These are phyloP conservation scores for Catocala fraxini DNA, from an alignment of 2,888 invertebrate genomes.

Conservation along the genomic window DNA sequence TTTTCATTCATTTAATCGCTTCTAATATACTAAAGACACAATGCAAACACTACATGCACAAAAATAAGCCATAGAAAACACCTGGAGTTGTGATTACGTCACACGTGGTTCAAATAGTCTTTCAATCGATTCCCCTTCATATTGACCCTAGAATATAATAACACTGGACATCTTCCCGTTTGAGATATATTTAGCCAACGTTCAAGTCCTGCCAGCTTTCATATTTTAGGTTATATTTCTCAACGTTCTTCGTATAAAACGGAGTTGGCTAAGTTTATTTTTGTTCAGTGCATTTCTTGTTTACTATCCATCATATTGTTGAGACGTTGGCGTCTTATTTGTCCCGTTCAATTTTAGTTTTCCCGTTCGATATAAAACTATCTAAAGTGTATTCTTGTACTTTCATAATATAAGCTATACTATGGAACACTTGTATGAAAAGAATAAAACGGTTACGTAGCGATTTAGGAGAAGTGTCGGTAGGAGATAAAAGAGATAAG, in stretches of 20 bases:
- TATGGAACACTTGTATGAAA: no score
- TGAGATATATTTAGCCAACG: slow-evolving; percentile 68
- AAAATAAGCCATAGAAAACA: not conserved
- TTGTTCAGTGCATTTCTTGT: slow-evolving; percentile 75
- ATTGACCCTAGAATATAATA: slow-evolving; percentile 24
- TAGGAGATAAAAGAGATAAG: no score
- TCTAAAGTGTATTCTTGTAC: slow-evolving; percentile 11
- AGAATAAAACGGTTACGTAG: no score
- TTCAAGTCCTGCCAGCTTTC: slow-evolving; percentile 62
- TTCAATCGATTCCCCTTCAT: slow-evolving; percentile 24
- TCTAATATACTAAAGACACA: not conserved
- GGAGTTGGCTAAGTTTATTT: slow-evolving; percentile 75
- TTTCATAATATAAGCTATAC: no score
- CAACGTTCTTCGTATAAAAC: slow-evolving; percentile 64
- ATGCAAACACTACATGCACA: not conserved
- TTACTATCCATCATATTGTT: slow-evolving; percentile 79
- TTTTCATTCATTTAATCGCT: no score
- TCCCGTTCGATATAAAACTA: slow-evolving; percentile 53
- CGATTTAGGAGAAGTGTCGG: no score
- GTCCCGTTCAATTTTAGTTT: slow-evolving; percentile 69
- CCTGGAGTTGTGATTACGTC: slow-evolving; percentile 9
- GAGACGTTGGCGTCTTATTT: slow-evolving; percentile 66
- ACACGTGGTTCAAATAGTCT: slow-evolving; percentile 20
- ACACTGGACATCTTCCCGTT: slow-evolving; percentile 39
- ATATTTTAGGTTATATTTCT: slow-evolving; percentile 67